Evolutionary conservation across 2,888 invertebrate species (phyloP), one percentile per base, ranked within the genome.

Genomic region (Harpalus rubripes): DNA sequence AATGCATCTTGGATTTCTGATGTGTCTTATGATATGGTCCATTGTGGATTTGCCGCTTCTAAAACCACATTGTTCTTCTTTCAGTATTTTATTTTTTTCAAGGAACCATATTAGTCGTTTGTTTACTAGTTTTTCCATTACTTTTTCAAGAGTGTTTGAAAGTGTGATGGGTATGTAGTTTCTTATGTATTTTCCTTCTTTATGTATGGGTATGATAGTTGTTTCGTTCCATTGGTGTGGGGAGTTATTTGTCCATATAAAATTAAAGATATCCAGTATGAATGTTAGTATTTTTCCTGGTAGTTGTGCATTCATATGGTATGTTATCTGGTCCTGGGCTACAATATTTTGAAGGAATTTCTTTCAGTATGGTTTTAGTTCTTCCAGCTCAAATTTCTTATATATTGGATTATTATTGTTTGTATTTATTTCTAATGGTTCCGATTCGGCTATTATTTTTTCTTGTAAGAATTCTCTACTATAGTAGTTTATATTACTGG

Each of bases 251-350:
- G 52, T 26, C 56, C 76, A 76, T 8, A 76, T 76, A 22, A 52
- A 56, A 52, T 76, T 76, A 16, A n/a, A 76, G 52, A 76, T 76
- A 12, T 52, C 12, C 56, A 76, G 58, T n/a, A 76, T 76, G 7
- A 22, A 56, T 4, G 8, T 4, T 18, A 18, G 18, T 4, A n/a
- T 39, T 72, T 72, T n/a, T n/a, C 32, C 12, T 41, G 72, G 72
- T 32, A 39, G 12, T 32, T 15, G 32, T 72, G 1, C 26, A 15
- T 39, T 56, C 56, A 12, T 18, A 52, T 10, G 56, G 56, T 12
- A 76, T 76, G 12, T 56, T 56, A 56, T 76, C 76, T 12, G 76
- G 76, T 2, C 56, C 76, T 10, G 22, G 56, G 56, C 56, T 76
- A 22, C 56, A 56, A 56, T 15, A 22, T 18, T 56, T 56, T 58